Percentiles rank a stretch among this genome's conserved stretches.
Conservation (phyloP, 2,888 invertebrate species). For the Pseudococcus jackbeardsleyi region DNA sequence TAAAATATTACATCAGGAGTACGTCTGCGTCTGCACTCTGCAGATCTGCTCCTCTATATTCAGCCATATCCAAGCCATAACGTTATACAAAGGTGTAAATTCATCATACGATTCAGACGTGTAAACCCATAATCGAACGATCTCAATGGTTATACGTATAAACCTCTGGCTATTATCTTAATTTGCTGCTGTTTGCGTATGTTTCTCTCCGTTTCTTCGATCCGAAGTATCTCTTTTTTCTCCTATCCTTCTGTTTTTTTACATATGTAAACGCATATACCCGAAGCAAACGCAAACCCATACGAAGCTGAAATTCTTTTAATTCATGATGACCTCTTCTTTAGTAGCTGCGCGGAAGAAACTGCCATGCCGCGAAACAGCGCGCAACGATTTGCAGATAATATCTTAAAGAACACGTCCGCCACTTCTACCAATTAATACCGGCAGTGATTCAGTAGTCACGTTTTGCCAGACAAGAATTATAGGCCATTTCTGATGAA, state of each 20-base stretch:
- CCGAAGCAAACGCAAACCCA: background rate
- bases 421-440: slow-evolving; percentile 63
- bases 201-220: background rate
- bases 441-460: slow-evolving; percentile 62
- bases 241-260: background rate
- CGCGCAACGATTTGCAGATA: slow-evolving; percentile 62
- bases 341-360: slow-evolving; percentile 52
- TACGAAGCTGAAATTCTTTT: slow-evolving; percentile 54
- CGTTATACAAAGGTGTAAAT: background rate
- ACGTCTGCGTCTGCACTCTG: background rate
- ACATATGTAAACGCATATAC: background rate
- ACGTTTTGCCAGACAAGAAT: slow-evolving; percentile 62
- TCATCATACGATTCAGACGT: slow-evolving; percentile 46
- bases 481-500: slow-evolving; percentile 58
- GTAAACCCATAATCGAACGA: slow-evolving; percentile 44
- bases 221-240: background rate
- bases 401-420: slow-evolving; percentile 61
- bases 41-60: background rate
- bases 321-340: slow-evolving; percentile 57
- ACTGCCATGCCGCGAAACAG: slow-evolving; percentile 44
- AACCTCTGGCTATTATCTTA: slow-evolving; percentile 29
- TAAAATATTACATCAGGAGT: slow-evolving; percentile 45
- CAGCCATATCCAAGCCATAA: background rate
- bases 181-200: slow-evolving; percentile 26
- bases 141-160: background rate